Evolutionary conservation across 2,888 invertebrate genomes (phyloP).

Genomic region (Synanthedon formicaeformis): DNA sequence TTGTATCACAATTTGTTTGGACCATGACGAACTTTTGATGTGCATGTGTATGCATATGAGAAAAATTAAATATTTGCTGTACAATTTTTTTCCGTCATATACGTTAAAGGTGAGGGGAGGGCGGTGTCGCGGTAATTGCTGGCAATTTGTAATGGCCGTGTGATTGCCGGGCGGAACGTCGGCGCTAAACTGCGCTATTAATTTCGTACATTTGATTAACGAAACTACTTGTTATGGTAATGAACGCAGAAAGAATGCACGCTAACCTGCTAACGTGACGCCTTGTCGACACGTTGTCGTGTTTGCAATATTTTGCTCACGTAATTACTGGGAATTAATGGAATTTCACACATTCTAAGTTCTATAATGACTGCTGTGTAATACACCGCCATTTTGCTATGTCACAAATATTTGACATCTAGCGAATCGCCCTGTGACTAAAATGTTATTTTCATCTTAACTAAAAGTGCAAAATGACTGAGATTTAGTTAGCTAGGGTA

Average conservation of each 20-base stretch:
- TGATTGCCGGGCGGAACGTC: constrained; percentile 63
- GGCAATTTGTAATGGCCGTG: constrained; percentile 67
- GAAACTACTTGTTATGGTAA: constrained; percentile 70
- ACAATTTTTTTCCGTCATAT: constrained; percentile 28
- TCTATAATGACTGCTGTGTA: not conserved
- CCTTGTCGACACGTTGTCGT: constrained; percentile 63
- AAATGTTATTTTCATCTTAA: no score
- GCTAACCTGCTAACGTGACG: constrained; percentile 58
- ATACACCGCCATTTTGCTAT: no score
- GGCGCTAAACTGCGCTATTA: constrained; percentile 67
- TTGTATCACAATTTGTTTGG: no score
- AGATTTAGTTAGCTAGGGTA: no score
- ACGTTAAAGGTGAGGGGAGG: constrained; percentile 26
- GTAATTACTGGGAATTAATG: constrained; percentile 32
- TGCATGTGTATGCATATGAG: constrained; percentile 1
- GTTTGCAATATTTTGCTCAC: constrained; percentile 54
- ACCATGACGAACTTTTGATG: no score
- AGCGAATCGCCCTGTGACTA: no score
- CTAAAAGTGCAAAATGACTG: no score
- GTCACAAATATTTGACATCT: no score
- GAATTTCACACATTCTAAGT: constrained; percentile 1
- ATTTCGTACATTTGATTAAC: constrained; percentile 71
- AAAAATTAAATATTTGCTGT: constrained; percentile 24
- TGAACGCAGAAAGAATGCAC: constrained; percentile 67
- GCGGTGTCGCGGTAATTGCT: constrained; percentile 55